Base-by-base conservation (phyloP, 2,888 invertebrate species). In the Orthosia cruda region DNA sequence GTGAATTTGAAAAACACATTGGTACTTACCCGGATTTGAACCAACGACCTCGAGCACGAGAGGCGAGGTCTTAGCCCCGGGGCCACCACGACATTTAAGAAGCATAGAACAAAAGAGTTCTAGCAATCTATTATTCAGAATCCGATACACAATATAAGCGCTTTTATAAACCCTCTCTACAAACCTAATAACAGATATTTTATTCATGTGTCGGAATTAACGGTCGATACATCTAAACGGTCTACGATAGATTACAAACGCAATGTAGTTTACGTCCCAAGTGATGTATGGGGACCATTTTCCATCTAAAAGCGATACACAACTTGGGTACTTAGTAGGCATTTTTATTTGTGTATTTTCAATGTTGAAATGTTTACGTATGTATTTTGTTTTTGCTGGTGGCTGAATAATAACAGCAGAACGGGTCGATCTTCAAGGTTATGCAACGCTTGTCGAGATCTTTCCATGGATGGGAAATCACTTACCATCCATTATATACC, bases 141-240 rank as follows among this genome's bases (percentile, higher is more conserved):
- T 54, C 50, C 50, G 18, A 59, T 74, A n/a, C 13, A 26, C 23
- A 52, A 45, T n/a, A 15, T 47, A 78, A 78, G 70, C 70, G 59
- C n/a, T 55, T 58, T 59, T 69, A 77, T 26, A 58, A 15, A 58
- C 16, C 15, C 52, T 20, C 23, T 23, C 59, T 20, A 5, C 23
- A 54, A 54, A 54, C 47, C 11, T 26, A 59, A 63, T 74, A 59
- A 49, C 52, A 54, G 45, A 81, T 84, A 80, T 80, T 80, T 81
- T 64, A 84, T 74, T 74, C 63, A 74, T 69, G 63, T 80, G 70
- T 71, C 75, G 58, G 70, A 58, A 79, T 71, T 76, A 59, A 69
- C 62, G 58, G n/a, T 70, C 71, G 63, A 81, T 84, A 85, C 47
- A 85, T 85, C 82, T 77, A 85, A 84, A 57, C 50, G 52, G 57